phyloP scores from a whole-genome alignment of 2,888 invertebrate species.

The Pandemis cinnamomeana region DNA sequence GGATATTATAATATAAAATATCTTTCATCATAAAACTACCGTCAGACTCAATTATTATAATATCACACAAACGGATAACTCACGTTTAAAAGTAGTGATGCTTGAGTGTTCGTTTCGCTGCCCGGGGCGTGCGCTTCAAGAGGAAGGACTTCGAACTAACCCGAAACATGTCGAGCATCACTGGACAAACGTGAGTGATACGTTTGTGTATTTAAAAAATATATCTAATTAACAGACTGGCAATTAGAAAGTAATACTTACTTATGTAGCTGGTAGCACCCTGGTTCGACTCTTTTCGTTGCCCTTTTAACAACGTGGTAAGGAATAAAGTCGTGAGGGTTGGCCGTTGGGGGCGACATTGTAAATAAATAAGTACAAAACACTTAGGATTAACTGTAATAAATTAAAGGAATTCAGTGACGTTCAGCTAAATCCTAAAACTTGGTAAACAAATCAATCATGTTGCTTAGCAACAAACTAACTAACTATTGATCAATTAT shows the following conservation, averaged over 20 bases:
- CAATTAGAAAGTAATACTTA: slow-evolving; percentile 45
- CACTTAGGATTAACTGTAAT: slow-evolving; percentile 25
- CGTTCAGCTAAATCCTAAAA: neutral
- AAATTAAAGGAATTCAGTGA: neutral
- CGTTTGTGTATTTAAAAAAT: too few relatives aligned
- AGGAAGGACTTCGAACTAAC: too few relatives aligned
- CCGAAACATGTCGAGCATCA: too few relatives aligned
- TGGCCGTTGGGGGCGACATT: slow-evolving; percentile 69
- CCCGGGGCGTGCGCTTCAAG: too few relatives aligned
- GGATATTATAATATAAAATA: too few relatives aligned
- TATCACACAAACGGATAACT: too few relatives aligned
- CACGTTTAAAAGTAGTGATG: too few relatives aligned
- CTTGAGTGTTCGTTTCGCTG: too few relatives aligned
- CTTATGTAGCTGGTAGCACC: slow-evolving; percentile 77
- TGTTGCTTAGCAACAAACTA: slow-evolving; percentile 33
- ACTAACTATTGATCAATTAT: neutral
- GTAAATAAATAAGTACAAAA: slow-evolving; percentile 48
- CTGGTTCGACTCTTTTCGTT: slow-evolving; percentile 59
- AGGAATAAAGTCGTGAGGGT: slow-evolving; percentile 66
- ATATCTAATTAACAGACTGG: neutral
- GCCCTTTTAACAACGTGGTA: slow-evolving; percentile 63
- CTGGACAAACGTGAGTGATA: too few relatives aligned
- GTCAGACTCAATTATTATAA: too few relatives aligned
- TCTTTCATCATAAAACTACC: too few relatives aligned
- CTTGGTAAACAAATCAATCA: slow-evolving; percentile 15